These are phyloP conservation scores for Thereva unica DNA, from an alignment of 2,888 invertebrate genomes.

Conservation along the genomic window DNA sequence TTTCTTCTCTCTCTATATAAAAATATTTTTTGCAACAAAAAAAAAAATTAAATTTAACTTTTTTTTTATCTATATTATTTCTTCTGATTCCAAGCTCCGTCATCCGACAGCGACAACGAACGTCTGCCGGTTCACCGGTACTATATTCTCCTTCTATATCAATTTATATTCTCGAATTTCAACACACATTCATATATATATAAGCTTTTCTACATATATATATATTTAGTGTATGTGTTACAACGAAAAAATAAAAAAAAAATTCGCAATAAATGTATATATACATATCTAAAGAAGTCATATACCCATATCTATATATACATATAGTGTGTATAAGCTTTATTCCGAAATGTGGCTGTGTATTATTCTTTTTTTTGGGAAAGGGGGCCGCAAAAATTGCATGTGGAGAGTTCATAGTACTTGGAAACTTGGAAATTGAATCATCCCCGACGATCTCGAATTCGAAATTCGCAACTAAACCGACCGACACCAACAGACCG, in stretches of 20 bases:
- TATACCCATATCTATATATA: no score
- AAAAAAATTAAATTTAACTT: slow-evolving; percentile 5
- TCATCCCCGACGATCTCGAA: slow-evolving; percentile 18
- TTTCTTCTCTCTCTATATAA: no score
- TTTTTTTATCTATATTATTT: neutral
- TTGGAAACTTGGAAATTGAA: slow-evolving; percentile 32
- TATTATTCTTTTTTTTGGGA: no score
- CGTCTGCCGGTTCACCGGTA: slow-evolving; percentile 35
- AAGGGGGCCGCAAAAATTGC: neutral
- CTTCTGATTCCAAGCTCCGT: slow-evolving; percentile 15
- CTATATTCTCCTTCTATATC: slow-evolving; percentile 26
- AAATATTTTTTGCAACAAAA: no score
- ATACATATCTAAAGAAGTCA: no score
- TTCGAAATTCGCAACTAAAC: slow-evolving; percentile 3
- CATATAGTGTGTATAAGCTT: no score
- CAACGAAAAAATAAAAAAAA: no score
- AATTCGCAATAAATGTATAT: no score
- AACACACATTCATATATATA: no score
- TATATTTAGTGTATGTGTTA: no score
- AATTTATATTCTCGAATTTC: slow-evolving; percentile 13
- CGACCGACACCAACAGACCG: neutral
- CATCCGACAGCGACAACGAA: slow-evolving; percentile 36
- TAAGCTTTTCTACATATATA: no score
- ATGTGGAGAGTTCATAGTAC: slow-evolving; percentile 22
- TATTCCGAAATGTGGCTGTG: no score